These are phyloP conservation scores for Calcarius lapponicus DNA, from an alignment of 2,797 vertebrate genomes.

Conservation along the genomic window DNA sequence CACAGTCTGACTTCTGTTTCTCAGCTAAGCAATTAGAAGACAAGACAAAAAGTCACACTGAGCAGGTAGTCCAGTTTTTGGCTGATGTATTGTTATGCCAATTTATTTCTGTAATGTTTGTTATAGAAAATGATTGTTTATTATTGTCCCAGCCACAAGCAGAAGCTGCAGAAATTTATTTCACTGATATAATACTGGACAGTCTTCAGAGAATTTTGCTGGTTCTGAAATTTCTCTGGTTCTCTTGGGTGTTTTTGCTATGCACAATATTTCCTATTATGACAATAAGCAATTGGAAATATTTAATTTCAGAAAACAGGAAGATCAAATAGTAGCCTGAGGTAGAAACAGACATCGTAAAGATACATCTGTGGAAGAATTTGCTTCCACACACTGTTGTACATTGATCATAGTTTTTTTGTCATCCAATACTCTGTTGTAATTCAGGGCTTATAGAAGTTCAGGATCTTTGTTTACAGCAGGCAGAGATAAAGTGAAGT, in stretches of 20 bases:
- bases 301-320: background rate
- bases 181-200: background rate
- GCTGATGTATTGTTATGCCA: background rate
- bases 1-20: conserved; percentile 3
- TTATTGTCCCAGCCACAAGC: background rate
- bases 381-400: background rate
- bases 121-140: background rate
- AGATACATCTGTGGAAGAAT: background rate
- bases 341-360: background rate
- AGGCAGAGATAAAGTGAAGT: background rate
- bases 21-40: conserved; percentile 25
- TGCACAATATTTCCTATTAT: background rate
- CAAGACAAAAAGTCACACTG: background rate
- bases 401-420: background rate
- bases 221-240: background rate
- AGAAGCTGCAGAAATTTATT: background rate
- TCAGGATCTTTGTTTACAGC: background rate
- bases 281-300: background rate
- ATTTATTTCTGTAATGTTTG: background rate
- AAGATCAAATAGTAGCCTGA: background rate
- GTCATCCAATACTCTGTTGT: background rate
- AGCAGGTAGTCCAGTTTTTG: conserved; percentile 59
- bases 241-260: background rate
- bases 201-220: background rate
- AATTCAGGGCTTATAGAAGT: background rate